Evolutionary conservation across 1,140 invertebrate genomes (phyloP), one percentile per base, ranked within the genome.

Genomic region (Zaprionus africanus): DNA sequence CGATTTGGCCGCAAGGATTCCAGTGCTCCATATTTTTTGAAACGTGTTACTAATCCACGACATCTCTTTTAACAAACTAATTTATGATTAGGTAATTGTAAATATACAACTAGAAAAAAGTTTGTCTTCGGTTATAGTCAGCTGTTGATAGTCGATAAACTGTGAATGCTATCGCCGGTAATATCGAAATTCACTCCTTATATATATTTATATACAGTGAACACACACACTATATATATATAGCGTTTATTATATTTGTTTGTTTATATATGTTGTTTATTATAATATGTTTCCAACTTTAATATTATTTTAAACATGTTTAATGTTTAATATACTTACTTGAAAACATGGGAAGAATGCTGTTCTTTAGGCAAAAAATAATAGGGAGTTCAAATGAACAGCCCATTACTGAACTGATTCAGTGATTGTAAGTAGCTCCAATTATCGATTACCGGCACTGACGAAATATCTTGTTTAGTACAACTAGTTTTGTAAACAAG

Each of bases 31-130:
- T 5, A 90, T 34, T 46, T 66, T 90, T 34, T 90, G 81, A 65
- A 88, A 72, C 15, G 66, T 71, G 9, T 43, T 70, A 22, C 57
- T 70, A 9, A 90, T 51, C 86, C 81, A 90, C 58, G 85, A 82
- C 85, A 90, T 90, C 19, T 36, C 7, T 73, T 28, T 13, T 28
- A 15, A 31, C 13, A 17, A 19, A 36, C 53, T 79, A 64, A 77
- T 69, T 73, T 41, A 76, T 68, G 82, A 80, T 90, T 90, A 90
- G 81, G 78, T 88, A 88, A 88, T 88, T 90, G 67, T 85, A 85
- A 81, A 90, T 71, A 81, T 57, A 19, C 31, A 59, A 58, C 22
- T 41, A 6, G 1, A 61, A 74, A 38, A 60, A 38, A 15, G 49
- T 57, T 57, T 15, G 34, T 34, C 64, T 59, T n/a, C 9, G 5